Conservation (phyloP, 2,797 vertebrate species). For the Pelochelys cantorii region DNA sequence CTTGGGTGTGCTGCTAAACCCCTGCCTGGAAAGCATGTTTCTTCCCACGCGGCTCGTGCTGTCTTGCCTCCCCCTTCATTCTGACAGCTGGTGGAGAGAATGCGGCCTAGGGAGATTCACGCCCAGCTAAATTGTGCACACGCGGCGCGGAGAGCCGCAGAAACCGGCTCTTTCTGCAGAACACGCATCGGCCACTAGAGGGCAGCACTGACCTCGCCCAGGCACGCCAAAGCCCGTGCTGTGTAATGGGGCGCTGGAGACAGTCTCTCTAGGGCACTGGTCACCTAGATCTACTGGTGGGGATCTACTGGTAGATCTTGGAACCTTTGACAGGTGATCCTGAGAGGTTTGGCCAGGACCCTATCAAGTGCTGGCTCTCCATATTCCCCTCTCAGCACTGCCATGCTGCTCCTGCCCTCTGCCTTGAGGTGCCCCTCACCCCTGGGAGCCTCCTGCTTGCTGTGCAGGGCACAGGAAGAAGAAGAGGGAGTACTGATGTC, state of each 20-base stretch:
- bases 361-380: no score
- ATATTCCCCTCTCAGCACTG: no score
- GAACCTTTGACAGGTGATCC: no score
- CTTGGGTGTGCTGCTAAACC: neutral
- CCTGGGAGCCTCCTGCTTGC: no score
- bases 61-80: neutral
- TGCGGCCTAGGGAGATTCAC: no score
- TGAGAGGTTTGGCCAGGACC: no score
- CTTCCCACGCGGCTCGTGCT: neutral
- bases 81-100: neutral
- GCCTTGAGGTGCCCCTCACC: no score
- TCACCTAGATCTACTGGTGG: no score
- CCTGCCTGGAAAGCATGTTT: neutral
- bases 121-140: neutral
- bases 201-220: neutral
- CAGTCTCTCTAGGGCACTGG: neutral
- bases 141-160: rapidly evolving
- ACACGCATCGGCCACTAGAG: neutral
- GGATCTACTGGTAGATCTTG: no score
- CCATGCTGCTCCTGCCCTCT: no score
- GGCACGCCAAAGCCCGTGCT: neutral
- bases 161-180: neutral
- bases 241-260: neutral
- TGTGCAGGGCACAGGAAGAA: no score
- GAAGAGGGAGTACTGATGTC: no score